Evolutionary conservation across 1,140 invertebrate species (phyloP), one percentile per base, ranked within the genome.

Genomic region (Metaphire vulgaris): DNA sequence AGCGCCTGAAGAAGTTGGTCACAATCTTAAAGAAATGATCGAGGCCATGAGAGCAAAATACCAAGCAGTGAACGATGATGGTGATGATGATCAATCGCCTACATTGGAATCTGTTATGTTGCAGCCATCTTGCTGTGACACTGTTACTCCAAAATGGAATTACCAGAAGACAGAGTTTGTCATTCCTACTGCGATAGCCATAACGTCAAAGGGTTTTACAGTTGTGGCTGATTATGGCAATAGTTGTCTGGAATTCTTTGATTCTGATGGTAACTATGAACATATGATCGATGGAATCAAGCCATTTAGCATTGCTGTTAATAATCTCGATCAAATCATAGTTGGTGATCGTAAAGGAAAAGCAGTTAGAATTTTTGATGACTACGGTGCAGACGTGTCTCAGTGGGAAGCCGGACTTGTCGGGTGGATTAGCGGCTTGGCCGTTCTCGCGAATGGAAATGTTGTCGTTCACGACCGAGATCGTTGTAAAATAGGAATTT

Each of bases 141-240:
- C 6, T 21, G 41, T 56, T 56, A 12, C 6, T 56, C 41, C 41
- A 56, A 56, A 56, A 56, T 56, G 41, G 41, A 56, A 56, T 56
- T 56, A 12, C 41, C 41, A 56, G 41, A 56, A 56, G 21, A 56
- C 21, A 21, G 41, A 71, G 29, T 75, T 77, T 65, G 33, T 32
- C n/a, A 69, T 75, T 33, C 77, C 77, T 30, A 75, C 77, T 31
- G 28, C 32, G 15, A 56, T 78, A 15, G 72, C 32, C 6, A 28
- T 70, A 28, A 29, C 74, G 66, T 41, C 73, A 14, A 71, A 71
- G 31, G 74, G 68, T 29, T n/a, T 28, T 14, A 66, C 69, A n/a
- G 77, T 74, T 26, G 74, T 78, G 16, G 77, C 77, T n/a, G 77
- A 78, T 29, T 75, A 75, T 32, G 69, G 69, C 28, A 70, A 69